These are phyloP conservation scores for Antitype chi DNA, from an alignment of 2,888 invertebrate genomes.

Conservation along the genomic window DNA sequence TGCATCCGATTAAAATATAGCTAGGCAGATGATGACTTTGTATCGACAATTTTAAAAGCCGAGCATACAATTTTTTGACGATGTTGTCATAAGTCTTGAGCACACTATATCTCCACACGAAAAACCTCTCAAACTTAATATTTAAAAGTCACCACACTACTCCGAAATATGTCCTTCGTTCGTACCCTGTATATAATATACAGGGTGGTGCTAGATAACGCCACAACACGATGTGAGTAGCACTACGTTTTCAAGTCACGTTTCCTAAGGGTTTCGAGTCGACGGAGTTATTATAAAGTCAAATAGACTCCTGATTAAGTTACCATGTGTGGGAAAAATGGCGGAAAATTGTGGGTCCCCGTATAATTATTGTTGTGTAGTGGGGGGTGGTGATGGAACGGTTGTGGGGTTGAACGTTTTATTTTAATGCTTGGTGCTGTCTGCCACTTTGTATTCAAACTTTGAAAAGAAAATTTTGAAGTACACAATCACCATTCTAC, in stretches of 20 bases:
- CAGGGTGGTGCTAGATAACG: conserved; percentile 40
- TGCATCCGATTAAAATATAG: too few relatives aligned
- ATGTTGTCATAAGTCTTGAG: background rate
- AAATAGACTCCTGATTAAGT: conserved; percentile 58
- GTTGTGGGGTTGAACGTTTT: background rate
- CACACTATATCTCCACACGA: background rate
- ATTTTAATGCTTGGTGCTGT: background rate
- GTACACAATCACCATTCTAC: background rate
- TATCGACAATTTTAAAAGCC: too few relatives aligned
- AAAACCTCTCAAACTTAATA: conserved; percentile 16
- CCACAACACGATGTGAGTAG: conserved; percentile 32
- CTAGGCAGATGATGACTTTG: too few relatives aligned
- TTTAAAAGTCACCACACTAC: conserved; percentile 39
- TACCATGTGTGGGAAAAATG: conserved; percentile 53
- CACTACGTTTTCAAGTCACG: conserved; percentile 59
- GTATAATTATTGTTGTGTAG: conserved; percentile 30
- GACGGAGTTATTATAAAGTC: conserved; percentile 62
- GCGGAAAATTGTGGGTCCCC: conserved; percentile 22
- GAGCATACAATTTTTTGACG: background rate
- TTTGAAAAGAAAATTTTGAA: background rate
- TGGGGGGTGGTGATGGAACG: background rate
- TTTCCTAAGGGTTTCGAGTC: conserved; percentile 50
- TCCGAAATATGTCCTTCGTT: conserved; percentile 24
- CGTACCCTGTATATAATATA: conserved; percentile 40
- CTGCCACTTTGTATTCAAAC: too few relatives aligned